These are phyloP conservation scores for Drosophila kuntzei DNA, from an alignment of 2,888 invertebrate genomes.

Conservation along the genomic window DNA sequence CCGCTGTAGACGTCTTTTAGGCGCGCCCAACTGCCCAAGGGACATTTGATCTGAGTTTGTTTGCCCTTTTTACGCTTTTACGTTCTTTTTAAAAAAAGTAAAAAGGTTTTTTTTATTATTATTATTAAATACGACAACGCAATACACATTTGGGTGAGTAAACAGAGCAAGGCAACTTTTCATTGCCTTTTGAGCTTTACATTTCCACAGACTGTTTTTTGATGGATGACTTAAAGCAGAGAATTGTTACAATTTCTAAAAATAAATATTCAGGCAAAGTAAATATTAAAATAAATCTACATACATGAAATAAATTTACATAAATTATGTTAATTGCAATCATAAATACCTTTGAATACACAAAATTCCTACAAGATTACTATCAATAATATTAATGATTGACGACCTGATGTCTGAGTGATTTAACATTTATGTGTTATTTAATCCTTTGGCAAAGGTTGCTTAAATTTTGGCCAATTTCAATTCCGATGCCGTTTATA, in stretches of 20 bases:
- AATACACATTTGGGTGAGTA: conserved; percentile 12
- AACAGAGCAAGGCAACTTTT: conserved; percentile 16
- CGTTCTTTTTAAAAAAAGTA: conserved; percentile 5
- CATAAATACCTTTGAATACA: not conserved
- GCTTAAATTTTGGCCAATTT: conserved; percentile 5
- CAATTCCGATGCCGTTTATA: conserved; percentile 1
- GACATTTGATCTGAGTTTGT: conserved; percentile 37
- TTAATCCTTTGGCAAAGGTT: conserved; percentile 1
- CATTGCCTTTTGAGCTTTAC: conserved; percentile 12
- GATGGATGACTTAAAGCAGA: conserved; percentile 11
- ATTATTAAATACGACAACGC: conserved; percentile 59
- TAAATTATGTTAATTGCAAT: not conserved
- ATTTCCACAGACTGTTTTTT: conserved; percentile 4
- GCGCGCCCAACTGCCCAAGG: conserved; percentile 48
- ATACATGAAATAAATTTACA: not conserved
- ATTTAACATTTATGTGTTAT: not conserved
- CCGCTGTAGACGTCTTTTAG: conserved; percentile 50
- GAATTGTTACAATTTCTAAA: not conserved
- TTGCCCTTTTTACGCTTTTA: conserved; percentile 30
- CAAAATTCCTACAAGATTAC: not conserved
- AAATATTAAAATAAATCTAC: not conserved
- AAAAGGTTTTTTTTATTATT: conserved; percentile 48
- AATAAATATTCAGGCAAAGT: conserved; percentile 1
- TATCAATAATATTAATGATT: conserved; percentile 1
- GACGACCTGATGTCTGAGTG: not conserved